Conservation (phyloP, 2,888 invertebrate genomes). For the Euphydryas editha region DNA sequence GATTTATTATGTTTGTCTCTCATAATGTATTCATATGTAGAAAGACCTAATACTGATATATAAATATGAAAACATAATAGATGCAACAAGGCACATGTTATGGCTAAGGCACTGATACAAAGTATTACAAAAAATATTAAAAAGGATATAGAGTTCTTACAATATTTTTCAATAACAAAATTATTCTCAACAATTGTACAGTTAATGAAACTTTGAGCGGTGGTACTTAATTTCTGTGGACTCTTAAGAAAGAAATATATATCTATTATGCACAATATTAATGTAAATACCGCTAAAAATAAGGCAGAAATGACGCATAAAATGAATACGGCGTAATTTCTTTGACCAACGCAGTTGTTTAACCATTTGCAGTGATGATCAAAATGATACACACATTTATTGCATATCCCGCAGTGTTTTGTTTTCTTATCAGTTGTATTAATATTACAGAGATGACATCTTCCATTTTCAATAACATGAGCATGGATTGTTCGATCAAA, state of each 20-base stretch:
- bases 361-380: conserved; percentile 99
- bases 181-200: conserved; percentile 55
- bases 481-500: conserved; percentile 94
- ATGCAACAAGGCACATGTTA: conserved; percentile 90
- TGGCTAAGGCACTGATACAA: conserved; percentile 88
- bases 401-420: conserved; percentile 98
- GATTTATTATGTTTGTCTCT: conserved; percentile 56
- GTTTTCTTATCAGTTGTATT: conserved; percentile 89
- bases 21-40: conserved; percentile 94
- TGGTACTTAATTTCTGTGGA: conserved; percentile 84
- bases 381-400: conserved; percentile 97
- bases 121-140: conserved; percentile 79
- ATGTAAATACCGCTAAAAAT: conserved; percentile 87
- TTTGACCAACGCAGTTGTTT: conserved; percentile 97
- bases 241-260: conserved; percentile 86
- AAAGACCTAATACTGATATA: conserved; percentile 91
- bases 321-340: conserved; percentile 94
- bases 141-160: conserved; percentile 65
- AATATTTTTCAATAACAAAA: conserved; percentile 50
- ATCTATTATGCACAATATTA: conserved; percentile 87
- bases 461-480: conserved; percentile 97
- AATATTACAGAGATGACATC: conserved; percentile 96
- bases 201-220: conserved; percentile 73
- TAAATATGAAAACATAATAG: conserved; percentile 95
- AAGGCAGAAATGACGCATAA: conserved; percentile 91